Conservation (phyloP, 92 coral and sea anemone genomes). For the Epizoanthus rinbou region DNA sequence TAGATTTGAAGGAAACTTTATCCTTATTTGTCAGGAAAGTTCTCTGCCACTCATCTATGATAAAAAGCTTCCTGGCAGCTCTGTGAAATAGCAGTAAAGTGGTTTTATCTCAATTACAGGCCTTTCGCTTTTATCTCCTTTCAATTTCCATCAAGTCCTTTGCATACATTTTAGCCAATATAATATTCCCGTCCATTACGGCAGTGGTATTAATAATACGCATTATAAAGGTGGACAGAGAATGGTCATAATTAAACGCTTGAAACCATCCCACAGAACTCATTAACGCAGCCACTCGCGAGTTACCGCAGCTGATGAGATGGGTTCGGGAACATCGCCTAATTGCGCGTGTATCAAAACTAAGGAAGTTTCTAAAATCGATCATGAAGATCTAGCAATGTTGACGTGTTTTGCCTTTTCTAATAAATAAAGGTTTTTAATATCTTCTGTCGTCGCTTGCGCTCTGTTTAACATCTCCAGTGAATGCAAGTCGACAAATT, state of each 20-base stretch:
- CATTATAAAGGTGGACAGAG: constrained; percentile 59
- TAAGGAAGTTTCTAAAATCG: constrained; percentile 45
- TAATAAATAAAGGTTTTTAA: constrained; percentile 77
- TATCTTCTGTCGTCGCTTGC: constrained; percentile 61
- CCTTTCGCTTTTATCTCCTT: constrained; percentile 62
- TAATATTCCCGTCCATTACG: constrained; percentile 64
- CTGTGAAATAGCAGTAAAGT: constrained; percentile 43
- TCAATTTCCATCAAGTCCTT: constrained; percentile 56
- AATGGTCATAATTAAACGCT: constrained; percentile 65
- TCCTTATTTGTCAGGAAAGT: constrained; percentile 36
- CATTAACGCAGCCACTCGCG: constrained; percentile 48
- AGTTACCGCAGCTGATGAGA: constrained; percentile 40
- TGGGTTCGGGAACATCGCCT: constrained; percentile 27
- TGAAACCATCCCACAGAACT: constrained; percentile 60
- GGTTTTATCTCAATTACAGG: constrained; percentile 70
- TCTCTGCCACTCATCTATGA: constrained; percentile 31
- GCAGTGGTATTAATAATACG: constrained; percentile 70
- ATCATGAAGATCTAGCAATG: constrained; percentile 32
- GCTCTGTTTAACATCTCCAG: constrained; percentile 76
- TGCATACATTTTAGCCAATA: constrained; percentile 75
- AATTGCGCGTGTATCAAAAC: constrained; percentile 20
- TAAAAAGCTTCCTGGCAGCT: constrained; percentile 47
- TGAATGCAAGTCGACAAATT: constrained; percentile 81
- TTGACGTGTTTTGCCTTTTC: constrained; percentile 55
- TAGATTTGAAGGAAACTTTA: constrained; percentile 13